phyloP scores from a whole-genome alignment of 2,888 invertebrate genomes.

The Meandrusa payeni region DNA sequence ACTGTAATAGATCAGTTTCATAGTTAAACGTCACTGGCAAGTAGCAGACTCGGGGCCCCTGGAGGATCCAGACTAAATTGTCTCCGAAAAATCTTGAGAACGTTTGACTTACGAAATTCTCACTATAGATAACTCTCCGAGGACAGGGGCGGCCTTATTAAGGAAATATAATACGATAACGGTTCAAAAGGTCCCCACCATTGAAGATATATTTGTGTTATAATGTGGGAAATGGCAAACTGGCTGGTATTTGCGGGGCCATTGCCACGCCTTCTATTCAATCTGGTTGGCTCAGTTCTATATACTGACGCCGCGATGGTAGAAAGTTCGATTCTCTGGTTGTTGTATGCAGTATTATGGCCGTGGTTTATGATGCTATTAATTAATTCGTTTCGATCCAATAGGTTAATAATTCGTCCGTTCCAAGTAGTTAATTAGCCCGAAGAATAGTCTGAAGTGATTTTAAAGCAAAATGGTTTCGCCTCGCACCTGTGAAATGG shows the following conservation, averaged over 20 bases:
- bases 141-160: constrained; percentile 21
- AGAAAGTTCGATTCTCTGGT: constrained; percentile 6
- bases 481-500: too few species aligned
- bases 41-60: too few species aligned
- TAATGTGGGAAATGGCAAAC: constrained; percentile 26
- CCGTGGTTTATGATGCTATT: too few species aligned
- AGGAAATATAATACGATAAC: constrained; percentile 24
- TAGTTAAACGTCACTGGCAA: too few species aligned
- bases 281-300: constrained; percentile 1
- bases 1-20: too few species aligned
- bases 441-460: too few species aligned
- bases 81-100: constrained; percentile 17
- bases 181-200: constrained; percentile 24
- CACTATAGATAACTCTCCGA: constrained; percentile 16
- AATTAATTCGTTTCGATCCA: too few species aligned
- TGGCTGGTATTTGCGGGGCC: constrained; percentile 8
- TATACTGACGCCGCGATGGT: neutral
- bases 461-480: too few species aligned
- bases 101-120: constrained; percentile 15
- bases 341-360: neutral
- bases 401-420: too few species aligned
- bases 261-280: constrained; percentile 15
- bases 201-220: constrained; percentile 23
- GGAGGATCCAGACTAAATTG: neutral
- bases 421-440: too few species aligned